These are phyloP conservation scores for Betta splendens DNA, from an alignment of 2,797 vertebrate species.

Conservation along the genomic window DNA sequence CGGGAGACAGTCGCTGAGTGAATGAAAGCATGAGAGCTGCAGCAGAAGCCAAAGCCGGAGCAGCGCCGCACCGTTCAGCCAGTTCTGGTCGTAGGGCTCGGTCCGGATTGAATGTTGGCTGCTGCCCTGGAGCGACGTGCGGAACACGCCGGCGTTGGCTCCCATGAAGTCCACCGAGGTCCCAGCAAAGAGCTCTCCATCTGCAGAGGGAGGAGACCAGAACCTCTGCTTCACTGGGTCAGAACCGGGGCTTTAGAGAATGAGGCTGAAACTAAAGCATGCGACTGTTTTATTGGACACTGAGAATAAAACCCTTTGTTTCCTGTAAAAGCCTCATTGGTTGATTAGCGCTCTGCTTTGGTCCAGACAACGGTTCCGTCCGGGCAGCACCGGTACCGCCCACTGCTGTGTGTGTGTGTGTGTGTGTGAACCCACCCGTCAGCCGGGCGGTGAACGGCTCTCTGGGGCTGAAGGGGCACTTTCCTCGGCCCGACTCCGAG, in stretches of 20 bases:
- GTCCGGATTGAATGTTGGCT: constrained; percentile 86
- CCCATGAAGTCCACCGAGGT: constrained; percentile 91
- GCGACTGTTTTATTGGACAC: too few relatives aligned
- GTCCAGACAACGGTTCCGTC: too few relatives aligned
- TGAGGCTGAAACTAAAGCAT: too few relatives aligned
- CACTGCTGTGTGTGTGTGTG: constrained; percentile 7
- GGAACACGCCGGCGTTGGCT: constrained; percentile 85
- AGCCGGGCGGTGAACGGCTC: constrained; percentile 83
- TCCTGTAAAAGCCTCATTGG: too few relatives aligned
- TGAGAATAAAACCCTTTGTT: too few relatives aligned
- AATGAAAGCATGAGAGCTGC: too few relatives aligned
- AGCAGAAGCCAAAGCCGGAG: too few relatives aligned
- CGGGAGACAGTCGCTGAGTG: neutral
- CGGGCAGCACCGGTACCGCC: constrained; percentile 38
- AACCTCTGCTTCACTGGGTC: too few relatives aligned
- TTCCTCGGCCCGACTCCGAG: constrained; percentile 85
- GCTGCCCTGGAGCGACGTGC: constrained; percentile 74
- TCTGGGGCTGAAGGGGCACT: constrained; percentile 87
- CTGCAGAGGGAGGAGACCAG: constrained; percentile 66
- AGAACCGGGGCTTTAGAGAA: too few relatives aligned
- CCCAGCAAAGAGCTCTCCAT: constrained; percentile 86
- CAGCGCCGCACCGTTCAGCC: constrained; percentile 84
- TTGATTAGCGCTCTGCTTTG: too few relatives aligned
- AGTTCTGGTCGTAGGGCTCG: constrained; percentile 87
- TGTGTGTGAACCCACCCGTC: constrained; percentile 67